Base-by-base conservation (phyloP, 2,113 vertebrate genomes). In the Podarcis muralis region DNA sequence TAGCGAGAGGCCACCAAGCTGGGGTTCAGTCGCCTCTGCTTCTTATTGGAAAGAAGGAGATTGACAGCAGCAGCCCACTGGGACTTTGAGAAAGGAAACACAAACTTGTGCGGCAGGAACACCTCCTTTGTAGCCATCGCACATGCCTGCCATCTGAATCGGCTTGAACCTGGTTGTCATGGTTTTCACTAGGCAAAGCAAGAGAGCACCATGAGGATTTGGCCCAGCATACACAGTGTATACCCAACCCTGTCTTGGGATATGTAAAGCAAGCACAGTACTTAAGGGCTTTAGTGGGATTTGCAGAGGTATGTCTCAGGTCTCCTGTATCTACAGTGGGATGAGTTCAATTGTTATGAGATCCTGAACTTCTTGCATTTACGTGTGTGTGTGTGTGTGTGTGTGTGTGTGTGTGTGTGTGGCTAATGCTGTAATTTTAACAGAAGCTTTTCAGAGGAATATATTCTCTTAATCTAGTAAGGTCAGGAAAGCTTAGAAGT, bases 111-210 rank as follows among this genome's bases (percentile, higher is more conserved):
- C 16, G 37, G 6, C 23, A 37, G 16, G 77, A 88, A 76, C 37
- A 69, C 81, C 57, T 84, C 62, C 22, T 88, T 53, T 77, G 3
- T 69, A 15, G 18, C 30, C n/a, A 13, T 68, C 40, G 48, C 69
- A 25, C 57, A 53, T 59, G 43, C 43, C 65, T 84, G 74, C 81
- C 69, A 15, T 69, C 72, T 69, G 74, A 43, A 84, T 78, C 74
- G 69, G 62, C n/a, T 78, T 84, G 62, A 84, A 83, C 75, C 62
- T 78, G 74, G 87, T 88, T 88, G 87, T 59, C 81, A 88, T 88
- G 74, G 87, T 84, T 84, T 82, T 84, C 65, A 78, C 74, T 57
- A 78, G 65, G 66, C 62, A 83, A 62, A 88, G 37, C 35, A 77
- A 77, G 40, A 88, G 43, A 77, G 32, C 16, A 57, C 62, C 25